Base-by-base conservation (phyloP, 2,797 vertebrate genomes). In the Acrossocheilus fasciatus region DNA sequence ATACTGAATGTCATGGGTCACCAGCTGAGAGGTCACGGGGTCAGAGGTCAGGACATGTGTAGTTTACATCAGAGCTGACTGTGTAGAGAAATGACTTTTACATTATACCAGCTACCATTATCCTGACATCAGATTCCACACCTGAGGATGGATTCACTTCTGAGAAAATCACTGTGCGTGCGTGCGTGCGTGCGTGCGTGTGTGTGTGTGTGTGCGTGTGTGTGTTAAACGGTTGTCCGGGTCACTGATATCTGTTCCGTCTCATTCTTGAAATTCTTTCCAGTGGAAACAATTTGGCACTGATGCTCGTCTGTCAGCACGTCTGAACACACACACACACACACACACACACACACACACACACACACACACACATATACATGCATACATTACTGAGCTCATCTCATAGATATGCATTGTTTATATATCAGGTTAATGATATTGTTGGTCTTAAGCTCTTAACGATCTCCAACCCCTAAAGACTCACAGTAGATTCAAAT, bases 261-360 rank as follows among this genome's bases (percentile, higher is more conserved):
- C 91, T 93, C 94, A 96, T 96, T 96, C 95, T 92, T 93, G 88
- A 93, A 94, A 96, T 96, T 96, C 96, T 96, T 96, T 96, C 96
- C 95, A 91, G 81, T 96, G 95, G 95, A 96, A 96, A 96, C 94
- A 95, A 96, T 96, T 92, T 91, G 91, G 91, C 87, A 89, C 93
- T 95, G 95, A 95, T 94, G 94, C 94, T 91, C 91, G 93, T 94
- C 94, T 95, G 95, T 95, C 95, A 94, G 93, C 92, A 82, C 89
- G 91, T 93, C 91, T 92, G 92, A 94, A 82, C 73, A 90, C 91
- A 91, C 91, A 91, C 92, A 92, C 87, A 80, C 90, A 87, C 89
- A 91, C 92, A 92, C 87, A 80, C 90, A 87, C 89, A 82, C 73
- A 90, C 91, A 91, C 91, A 91, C 92, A 92, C 87, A 80, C 90